Base-by-base conservation (phyloP, 2,113 vertebrate species). In the Pluvialis apricaria region DNA sequence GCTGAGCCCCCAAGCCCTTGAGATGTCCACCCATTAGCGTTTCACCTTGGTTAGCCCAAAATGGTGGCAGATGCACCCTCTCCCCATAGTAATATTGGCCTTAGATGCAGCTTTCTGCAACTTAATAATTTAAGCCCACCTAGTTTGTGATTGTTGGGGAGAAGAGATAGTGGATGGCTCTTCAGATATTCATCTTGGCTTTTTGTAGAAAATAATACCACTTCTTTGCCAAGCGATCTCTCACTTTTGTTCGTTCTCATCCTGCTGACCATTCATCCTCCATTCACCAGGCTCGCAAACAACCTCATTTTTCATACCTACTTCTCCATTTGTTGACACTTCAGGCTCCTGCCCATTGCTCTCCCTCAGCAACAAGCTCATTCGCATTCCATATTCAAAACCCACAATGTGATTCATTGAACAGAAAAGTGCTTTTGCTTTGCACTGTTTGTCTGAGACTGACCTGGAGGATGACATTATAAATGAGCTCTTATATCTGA, bases 371-470 rank as follows among this genome's bases (percentile, higher is more conserved):
- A 95, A 73, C 70, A 76, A 96, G 87, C 94, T 96, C 91, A 91
- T 95, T 97, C 55, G 0, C 84, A 95, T 97, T 97, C 95, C 78
- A 55, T 94, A 96, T 95, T 95, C 92, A 97, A 97, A 97, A 89
- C 62, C 81, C 45, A 81, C 77, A 93, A 49, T 4, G 44, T 94
- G 86, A 97, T 92, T 97, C 90, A 96, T 95, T 85, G 88, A 95
- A 83, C 71, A 83, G 78, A 91, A 92, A 94, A 97, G 71, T 91
- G 80, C 66, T 92, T 94, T 83, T 82, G 86, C 81, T 83, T 88
- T 95, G 75, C 73, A 87, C 71, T 71, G 52, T 89, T 95, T 89
- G 64, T 94, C 95, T 89, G 78, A 85, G 71, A 21, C 83, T 86
- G 88, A 94, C 73, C 86, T 58, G 75, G 73, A 79, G 81, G 79